Conservation (phyloP, 2,888 invertebrate species). For the Pachydiplax longipennis region DNA sequence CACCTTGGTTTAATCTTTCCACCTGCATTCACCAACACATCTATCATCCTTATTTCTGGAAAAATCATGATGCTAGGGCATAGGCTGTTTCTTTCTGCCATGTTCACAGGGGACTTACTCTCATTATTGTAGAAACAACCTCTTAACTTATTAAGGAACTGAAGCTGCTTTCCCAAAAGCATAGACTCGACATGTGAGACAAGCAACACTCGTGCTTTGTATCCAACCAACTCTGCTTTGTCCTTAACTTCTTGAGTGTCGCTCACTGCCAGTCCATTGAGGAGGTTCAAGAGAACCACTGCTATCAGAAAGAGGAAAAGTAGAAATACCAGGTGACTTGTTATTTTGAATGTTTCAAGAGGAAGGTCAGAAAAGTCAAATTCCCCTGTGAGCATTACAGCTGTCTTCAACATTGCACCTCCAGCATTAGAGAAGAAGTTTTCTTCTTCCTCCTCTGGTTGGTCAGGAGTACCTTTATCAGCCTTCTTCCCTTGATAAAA, state of each 20-base stretch:
- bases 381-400: slow-evolving; percentile 87
- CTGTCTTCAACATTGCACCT: slow-evolving; percentile 79
- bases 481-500: slow-evolving; percentile 65
- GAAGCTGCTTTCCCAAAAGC: slow-evolving; percentile 62
- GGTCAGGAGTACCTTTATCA: slow-evolving; percentile 61
- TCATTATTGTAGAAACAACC: background rate
- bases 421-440: slow-evolving; percentile 73
- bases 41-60: background rate
- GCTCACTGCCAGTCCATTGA: slow-evolving; percentile 85
- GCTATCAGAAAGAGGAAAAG: slow-evolving; percentile 84
- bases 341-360: slow-evolving; percentile 72
- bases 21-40: background rate
- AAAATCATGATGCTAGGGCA: background rate
- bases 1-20: background rate
- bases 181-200: slow-evolving; percentile 78
- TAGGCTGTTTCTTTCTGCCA: background rate
- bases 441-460: slow-evolving; percentile 66
- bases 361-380: slow-evolving; percentile 83
- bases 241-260: slow-evolving; percentile 79
- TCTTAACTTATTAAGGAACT: background rate
- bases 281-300: slow-evolving; percentile 81
- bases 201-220: slow-evolving; percentile 74
- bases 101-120: no score
- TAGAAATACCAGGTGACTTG: slow-evolving; percentile 78
- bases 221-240: slow-evolving; percentile 80